These are phyloP conservation scores for Labeo rohita DNA, from an alignment of 2,113 vertebrate species.

Conservation along the genomic window DNA sequence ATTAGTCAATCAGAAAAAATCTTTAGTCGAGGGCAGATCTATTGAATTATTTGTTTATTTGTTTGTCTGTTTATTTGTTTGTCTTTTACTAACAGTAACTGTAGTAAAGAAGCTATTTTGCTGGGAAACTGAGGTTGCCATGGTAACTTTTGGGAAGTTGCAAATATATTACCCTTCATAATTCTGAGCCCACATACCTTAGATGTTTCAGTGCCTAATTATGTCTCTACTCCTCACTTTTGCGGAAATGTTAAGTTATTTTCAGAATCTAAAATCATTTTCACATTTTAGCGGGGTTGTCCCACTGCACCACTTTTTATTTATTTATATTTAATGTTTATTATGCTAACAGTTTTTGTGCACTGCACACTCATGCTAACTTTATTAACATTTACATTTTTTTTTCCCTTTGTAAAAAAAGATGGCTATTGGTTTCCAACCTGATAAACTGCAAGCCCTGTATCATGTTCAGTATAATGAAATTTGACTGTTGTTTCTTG, in stretches of 20 bases:
- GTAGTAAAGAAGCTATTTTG: not conserved
- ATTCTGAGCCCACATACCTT: not conserved
- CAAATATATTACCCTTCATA: not conserved
- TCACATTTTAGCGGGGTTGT: not conserved
- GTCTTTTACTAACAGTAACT: not conserved
- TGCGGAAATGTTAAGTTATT: not conserved
- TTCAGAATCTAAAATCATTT: not conserved
- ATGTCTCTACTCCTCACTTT: not conserved
- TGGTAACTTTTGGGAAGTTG: not conserved
- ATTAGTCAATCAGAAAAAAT: too few species aligned
- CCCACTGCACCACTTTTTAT: not conserved
- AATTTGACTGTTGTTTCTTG: slow-evolving; percentile 66
- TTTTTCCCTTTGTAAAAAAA: not conserved
- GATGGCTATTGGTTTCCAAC: slow-evolving; percentile 11
- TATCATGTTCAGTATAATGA: slow-evolving; percentile 59
- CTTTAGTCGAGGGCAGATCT: too few species aligned
- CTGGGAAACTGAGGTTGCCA: not conserved
- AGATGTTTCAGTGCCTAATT: not conserved
- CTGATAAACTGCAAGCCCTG: not conserved
- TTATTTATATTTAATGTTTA: too few species aligned
- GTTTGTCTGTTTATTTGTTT: too few species aligned
- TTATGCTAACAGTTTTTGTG: not conserved
- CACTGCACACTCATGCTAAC: not conserved
- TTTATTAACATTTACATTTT: not conserved
- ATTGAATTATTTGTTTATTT: too few species aligned